Evolutionary conservation across 1,140 invertebrate genomes (phyloP).

Genomic region (Drosophila watanabei): DNA sequence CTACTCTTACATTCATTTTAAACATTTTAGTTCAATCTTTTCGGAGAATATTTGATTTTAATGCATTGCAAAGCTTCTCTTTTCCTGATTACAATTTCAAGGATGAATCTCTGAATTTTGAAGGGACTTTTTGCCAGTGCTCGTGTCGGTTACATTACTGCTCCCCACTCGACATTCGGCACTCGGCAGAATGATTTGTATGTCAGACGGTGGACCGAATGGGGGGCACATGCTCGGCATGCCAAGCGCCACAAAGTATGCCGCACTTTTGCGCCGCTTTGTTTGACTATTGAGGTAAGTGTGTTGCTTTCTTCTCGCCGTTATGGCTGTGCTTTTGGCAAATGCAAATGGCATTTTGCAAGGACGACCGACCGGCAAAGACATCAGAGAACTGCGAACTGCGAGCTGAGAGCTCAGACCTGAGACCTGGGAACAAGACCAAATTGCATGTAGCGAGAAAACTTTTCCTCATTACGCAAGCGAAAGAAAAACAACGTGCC

Average conservation of each 20-base stretch:
- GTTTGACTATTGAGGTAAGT: conserved; percentile 79
- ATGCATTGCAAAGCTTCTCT: too few relatives aligned
- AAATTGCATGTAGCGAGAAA: conserved; percentile 57
- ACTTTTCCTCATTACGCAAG: conserved; percentile 57
- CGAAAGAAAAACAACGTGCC: conserved; percentile 44
- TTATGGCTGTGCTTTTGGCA: conserved; percentile 63
- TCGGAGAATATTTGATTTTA: neutral
- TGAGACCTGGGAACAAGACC: conserved; percentile 21
- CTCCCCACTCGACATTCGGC: conserved; percentile 24
- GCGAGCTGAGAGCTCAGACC: conserved; percentile 9
- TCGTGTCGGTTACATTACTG: conserved; percentile 56
- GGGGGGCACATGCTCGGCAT: conserved; percentile 64
- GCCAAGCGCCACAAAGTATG: conserved; percentile 73
- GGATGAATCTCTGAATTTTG: neutral
- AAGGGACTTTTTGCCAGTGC: conserved; percentile 11
- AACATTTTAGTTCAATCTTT: neutral
- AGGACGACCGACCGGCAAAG: conserved; percentile 51
- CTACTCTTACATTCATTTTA: too few relatives aligned
- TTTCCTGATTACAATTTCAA: neutral
- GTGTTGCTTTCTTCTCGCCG: conserved; percentile 66
- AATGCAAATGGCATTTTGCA: conserved; percentile 78
- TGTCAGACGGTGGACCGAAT: conserved; percentile 65
- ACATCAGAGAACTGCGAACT: conserved; percentile 4
- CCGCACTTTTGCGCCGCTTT: conserved; percentile 74
- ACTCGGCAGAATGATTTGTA: conserved; percentile 79